phyloP scores from a whole-genome alignment of 2,797 vertebrate genomes.

The Sandelia bainsii region DNA sequence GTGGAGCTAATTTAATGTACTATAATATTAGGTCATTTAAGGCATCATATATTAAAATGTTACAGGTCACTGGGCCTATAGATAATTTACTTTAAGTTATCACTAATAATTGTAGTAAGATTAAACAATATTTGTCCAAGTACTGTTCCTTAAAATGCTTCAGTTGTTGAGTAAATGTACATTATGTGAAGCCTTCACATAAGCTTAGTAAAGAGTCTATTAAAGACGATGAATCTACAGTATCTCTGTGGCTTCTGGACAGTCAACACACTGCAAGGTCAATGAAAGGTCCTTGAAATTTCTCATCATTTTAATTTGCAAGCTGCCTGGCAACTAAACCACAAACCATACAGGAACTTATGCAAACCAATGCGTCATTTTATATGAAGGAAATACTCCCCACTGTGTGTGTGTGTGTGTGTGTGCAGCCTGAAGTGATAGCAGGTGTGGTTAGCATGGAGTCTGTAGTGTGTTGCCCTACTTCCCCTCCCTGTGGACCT shows the following conservation, averaged over 20 bases:
- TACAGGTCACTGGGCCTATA: too few species aligned
- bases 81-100: too few species aligned
- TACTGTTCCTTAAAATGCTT: not conserved
- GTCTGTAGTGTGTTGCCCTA: constrained; percentile 49
- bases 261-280: not conserved
- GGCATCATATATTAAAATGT: too few species aligned
- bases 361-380: constrained; percentile 10
- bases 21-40: not conserved
- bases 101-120: too few species aligned
- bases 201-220: not conserved
- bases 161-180: not conserved
- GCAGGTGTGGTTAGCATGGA: constrained; percentile 70
- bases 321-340: not conserved
- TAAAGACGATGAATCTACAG: not conserved
- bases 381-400: constrained; percentile 23
- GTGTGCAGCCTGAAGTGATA: constrained; percentile 52
- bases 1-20: not conserved
- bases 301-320: constrained; percentile 4
- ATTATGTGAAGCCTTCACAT: not conserved
- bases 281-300: constrained; percentile 13
- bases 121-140: not conserved
- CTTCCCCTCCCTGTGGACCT: constrained; percentile 62
- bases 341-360: not conserved
- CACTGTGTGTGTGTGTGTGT: constrained; percentile 26
- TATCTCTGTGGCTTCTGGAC: not conserved